phyloP scores from a whole-genome alignment of 2,797 vertebrate species.

The Muscicapa striata region DNA sequence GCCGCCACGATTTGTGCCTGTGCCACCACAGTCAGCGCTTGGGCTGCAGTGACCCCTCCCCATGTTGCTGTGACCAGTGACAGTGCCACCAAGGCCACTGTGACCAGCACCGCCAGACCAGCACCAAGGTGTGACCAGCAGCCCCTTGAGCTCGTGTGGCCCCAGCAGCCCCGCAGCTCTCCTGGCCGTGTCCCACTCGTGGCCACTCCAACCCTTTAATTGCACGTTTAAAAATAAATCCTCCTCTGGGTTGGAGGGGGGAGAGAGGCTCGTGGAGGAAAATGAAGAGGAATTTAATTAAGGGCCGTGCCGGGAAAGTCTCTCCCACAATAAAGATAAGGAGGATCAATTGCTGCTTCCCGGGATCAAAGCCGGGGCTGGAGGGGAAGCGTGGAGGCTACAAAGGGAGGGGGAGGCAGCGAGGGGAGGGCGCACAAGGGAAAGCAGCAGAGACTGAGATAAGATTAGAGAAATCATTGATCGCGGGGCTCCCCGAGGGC shows the following conservation, averaged over 20 bases:
- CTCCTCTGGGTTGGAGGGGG: neutral
- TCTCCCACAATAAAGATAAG: conserved; percentile 60
- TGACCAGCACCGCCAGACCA: neutral
- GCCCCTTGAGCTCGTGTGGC: fast-evolving
- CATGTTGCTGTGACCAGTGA: fast-evolving
- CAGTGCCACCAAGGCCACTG: neutral
- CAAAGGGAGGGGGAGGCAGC: neutral
- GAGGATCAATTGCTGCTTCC: conserved; percentile 64
- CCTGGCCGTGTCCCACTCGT: neutral
- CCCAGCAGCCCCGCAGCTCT: fast-evolving
- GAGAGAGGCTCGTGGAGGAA: neutral
- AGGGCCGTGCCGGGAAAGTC: conserved; percentile 56
- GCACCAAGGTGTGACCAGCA: neutral
- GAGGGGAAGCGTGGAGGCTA: neutral
- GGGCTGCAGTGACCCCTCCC: no score
- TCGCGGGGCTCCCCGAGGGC: neutral
- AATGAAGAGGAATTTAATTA: conserved; percentile 66
- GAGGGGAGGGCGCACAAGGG: neutral
- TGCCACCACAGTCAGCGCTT: no score
- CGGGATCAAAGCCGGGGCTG: conserved; percentile 54
- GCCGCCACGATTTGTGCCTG: neutral
- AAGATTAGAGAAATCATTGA: neutral
- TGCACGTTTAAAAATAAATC: neutral
- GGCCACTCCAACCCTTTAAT: neutral
- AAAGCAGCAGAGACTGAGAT: neutral